Base-by-base conservation (phyloP, 2,888 invertebrate species). In the Tachina grossa region DNA sequence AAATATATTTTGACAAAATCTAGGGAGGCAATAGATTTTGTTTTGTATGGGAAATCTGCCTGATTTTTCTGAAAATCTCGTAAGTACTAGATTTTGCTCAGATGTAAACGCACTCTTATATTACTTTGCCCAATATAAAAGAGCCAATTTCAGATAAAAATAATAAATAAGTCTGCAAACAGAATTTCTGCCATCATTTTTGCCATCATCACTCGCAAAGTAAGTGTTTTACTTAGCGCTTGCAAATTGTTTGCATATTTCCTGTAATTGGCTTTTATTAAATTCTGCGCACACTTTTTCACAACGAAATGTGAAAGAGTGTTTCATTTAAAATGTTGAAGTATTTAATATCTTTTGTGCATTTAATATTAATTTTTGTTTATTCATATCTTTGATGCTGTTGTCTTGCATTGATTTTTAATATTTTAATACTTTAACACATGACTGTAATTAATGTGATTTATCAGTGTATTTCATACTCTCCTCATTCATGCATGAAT, bases 391-490 rank as follows among this genome's bases (percentile, higher is more conserved):
- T 59, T 47, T 19, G 9, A n/a, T 53, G 47, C 41, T 14, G 14
- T 55, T 9, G 65, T 55, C 47, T 49, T 45, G 39, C 59, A 71
- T 59, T 79, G 82, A 71, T 85, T 85, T 83, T 85, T 83, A 83
- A 85, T 85, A 79, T 83, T 76, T 85, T 79, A 83, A 79, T 83
- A 65, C 83, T 68, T 61, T 81, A 80, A 80, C 77, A 81, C 80
- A 86, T 81, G 83, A 77, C 49, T 69, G 77, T 84, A 86, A 86
- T 86, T 84, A 86, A 86, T 78, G 75, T 79, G 79, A 83, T 85
- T 85, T 85, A 83, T 85, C 85, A 85, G 85, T 72, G 83, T 66
- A 83, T 85, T 85, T 75, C 72, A 68, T 75, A 63, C 79, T 66
- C 61, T 66, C 59, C 61, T 66, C 59, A 76, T 55, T 71, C 63